Conservation (phyloP, 1,140 invertebrate genomes). For the Mactra quadrangularis region DNA sequence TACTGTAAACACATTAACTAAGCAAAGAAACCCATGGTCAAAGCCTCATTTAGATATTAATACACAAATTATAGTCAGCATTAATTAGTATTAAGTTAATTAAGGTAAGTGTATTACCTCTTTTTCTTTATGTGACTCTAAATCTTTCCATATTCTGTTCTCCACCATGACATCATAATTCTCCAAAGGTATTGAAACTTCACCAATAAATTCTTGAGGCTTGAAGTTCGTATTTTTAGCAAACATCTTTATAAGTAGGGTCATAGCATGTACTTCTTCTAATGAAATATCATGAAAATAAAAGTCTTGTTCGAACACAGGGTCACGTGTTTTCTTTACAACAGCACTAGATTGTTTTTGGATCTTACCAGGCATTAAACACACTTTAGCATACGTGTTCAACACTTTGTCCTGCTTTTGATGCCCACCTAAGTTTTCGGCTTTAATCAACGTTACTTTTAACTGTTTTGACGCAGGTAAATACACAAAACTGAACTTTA, state of each 20-base stretch:
- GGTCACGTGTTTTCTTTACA: conserved; percentile 76
- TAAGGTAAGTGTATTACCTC: too few species aligned
- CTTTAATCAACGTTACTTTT: conserved; percentile 76
- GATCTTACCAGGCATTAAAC: conserved; percentile 79
- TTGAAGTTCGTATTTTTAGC: conserved; percentile 77
- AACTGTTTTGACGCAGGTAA: conserved; percentile 73
- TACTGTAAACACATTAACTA: too few species aligned
- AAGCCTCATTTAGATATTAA: too few species aligned
- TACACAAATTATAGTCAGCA: too few species aligned
- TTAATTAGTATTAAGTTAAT: too few species aligned
- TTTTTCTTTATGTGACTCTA: conserved; percentile 74
- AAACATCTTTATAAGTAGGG: conserved; percentile 77
- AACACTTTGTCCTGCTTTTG: conserved; percentile 70
- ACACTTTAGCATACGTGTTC: conserved; percentile 75
- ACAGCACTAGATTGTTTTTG: conserved; percentile 78
- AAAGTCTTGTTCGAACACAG: conserved; percentile 78
- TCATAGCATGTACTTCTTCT: conserved; percentile 73
- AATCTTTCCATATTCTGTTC: conserved; percentile 81
- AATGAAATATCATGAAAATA: conserved; percentile 75
- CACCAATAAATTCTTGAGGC: conserved; percentile 77
- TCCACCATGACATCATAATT: conserved; percentile 79
- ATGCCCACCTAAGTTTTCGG: conserved; percentile 75
- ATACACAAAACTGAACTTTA: conserved; percentile 81
- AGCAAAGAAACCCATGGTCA: too few species aligned
- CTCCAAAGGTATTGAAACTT: conserved; percentile 74